A percentile compares a stretch with the other conserved stretches of the same genome.
Evolutionary conservation across 2,113 vertebrate genomes (phyloP).

Genomic region (Zingel zingel): DNA sequence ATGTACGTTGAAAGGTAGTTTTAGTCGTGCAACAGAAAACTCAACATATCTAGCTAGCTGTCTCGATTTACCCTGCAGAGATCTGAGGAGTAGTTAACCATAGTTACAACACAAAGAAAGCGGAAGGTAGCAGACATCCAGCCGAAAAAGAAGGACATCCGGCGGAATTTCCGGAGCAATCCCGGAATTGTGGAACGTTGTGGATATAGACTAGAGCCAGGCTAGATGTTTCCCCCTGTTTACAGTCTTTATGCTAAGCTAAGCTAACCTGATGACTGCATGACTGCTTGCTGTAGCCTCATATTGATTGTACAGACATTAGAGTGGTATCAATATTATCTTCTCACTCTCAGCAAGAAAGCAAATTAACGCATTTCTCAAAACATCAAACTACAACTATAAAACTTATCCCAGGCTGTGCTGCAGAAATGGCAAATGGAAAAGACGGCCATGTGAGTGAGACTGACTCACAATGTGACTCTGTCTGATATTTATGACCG

Average conservation of each 20-base stretch:
- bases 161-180: too few relatives aligned
- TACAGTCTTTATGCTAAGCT: background rate
- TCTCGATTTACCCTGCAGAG: too few relatives aligned
- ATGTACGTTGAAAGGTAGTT: too few relatives aligned
- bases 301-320: background rate
- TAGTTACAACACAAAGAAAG: too few relatives aligned
- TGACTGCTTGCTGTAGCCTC: background rate
- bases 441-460: conserved; percentile 28
- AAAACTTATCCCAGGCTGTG: conserved; percentile 1
- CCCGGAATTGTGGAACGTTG: too few relatives aligned
- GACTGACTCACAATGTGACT: conserved; percentile 20
- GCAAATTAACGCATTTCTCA: background rate
- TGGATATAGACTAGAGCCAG: background rate
- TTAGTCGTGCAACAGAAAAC: too few relatives aligned
- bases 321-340: background rate
- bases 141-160: too few relatives aligned
- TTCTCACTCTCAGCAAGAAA: conserved; percentile 2
- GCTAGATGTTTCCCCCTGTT: background rate
- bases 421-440: conserved; percentile 39
- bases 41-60: too few relatives aligned
- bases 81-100: too few relatives aligned
- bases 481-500: background rate
- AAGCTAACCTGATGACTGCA: background rate
- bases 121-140: too few relatives aligned
- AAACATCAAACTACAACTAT: background rate